phyloP scores from a whole-genome alignment of 2,113 vertebrate species.

The Paracanthobrama guichenoti region DNA sequence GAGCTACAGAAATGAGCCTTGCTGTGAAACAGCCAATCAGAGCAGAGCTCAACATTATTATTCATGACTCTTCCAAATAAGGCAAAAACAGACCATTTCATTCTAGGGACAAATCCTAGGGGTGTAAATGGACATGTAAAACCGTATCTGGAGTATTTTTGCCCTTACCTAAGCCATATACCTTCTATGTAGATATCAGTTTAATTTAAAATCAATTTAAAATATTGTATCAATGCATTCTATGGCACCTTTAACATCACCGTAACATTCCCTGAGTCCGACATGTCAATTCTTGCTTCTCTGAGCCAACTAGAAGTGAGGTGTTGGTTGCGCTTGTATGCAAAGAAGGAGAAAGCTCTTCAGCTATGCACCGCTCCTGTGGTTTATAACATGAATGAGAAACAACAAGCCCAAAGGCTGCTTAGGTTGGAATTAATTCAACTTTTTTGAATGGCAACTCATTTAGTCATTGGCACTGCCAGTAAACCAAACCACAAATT shows the following conservation, averaged over 20 bases:
- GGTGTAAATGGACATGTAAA: too few relatives aligned
- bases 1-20: too few relatives aligned
- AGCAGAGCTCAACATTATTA: too few relatives aligned
- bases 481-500: constrained; percentile 20
- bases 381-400: constrained; percentile 10
- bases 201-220: too few relatives aligned
- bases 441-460: constrained; percentile 33
- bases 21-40: too few relatives aligned
- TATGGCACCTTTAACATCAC: not conserved
- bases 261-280: not conserved
- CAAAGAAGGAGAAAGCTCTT: constrained; percentile 14
- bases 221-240: too few relatives aligned
- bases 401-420: constrained; percentile 18
- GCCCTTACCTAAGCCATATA: too few relatives aligned
- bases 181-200: too few relatives aligned
- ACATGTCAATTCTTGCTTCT: constrained; percentile 35
- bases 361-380: not conserved
- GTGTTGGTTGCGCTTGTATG: not conserved
- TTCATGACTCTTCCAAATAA: too few relatives aligned
- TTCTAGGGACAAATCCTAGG: too few relatives aligned
- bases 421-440: constrained; percentile 41
- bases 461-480: constrained; percentile 34
- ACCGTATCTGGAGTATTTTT: too few relatives aligned
- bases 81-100: too few relatives aligned
- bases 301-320: not conserved